Base-by-base conservation (phyloP, 2,113 vertebrate species). In the Sceloporus tristichus region DNA sequence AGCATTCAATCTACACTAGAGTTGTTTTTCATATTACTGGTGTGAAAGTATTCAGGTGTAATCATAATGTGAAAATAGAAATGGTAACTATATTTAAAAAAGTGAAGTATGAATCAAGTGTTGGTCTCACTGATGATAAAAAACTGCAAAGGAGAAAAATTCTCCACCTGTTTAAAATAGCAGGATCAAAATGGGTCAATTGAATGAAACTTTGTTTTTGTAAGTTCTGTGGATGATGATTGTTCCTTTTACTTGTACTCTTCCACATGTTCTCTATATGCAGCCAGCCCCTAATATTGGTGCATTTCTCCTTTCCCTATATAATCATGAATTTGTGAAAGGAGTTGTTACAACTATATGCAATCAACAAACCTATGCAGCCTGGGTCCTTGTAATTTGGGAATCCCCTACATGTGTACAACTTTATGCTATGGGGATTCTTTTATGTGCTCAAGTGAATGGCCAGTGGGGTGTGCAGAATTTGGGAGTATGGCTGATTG, bases 11-110 rank as follows among this genome's bases (percentile, higher is more conserved):
- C 56, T 65, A 73, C 79, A 75, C 23, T 62, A 48, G 62, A 48
- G 54, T 53, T 75, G 71, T 56, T 70, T 34, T 62, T 59, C 38
- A 82, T n/a, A 2, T 82, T 74, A 65, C 66, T 59, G 48, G 53
- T 59, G 59, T 82, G 56, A 87, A 87, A 82, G 59, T 82, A 34
- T 74, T 53, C 54, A 82, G 27, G 56, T 87, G 71, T 87, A 82
- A 48, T 53, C 65, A 9, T 81, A 66, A 73, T 73, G 79, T 73
- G 78, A 81, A 81, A 62, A 71, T 73, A 87, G 68, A 73, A 87
- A 87, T 19, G 62, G 34, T 62, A 73, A 16, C n/a, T 74, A 75
- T 85, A 42, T 75, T 82, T 87, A 70, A 87, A 85, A 87, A 11
- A 76, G 66, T n/a, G 48, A 73, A 9, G 71, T 75, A 65, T 75